A percentile compares a stretch with the other conserved stretches of the same genome.
phyloP scores from a whole-genome alignment of 2,888 invertebrate genomes.

The Miltochrista miniata region DNA sequence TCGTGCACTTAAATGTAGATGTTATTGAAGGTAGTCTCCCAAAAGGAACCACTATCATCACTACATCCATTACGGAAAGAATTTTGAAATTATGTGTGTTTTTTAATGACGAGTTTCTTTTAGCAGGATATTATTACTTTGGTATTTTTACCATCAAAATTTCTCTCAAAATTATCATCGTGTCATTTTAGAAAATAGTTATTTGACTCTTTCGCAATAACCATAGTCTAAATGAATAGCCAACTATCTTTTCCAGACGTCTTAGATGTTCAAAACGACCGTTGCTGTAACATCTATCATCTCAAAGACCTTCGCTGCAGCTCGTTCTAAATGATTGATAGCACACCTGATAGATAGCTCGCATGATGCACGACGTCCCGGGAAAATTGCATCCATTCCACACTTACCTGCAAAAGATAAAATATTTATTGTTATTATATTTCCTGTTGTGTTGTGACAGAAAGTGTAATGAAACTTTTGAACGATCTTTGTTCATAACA shows the following conservation, averaged over 20 bases:
- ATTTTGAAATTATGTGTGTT: too few species aligned
- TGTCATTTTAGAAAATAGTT: too few species aligned
- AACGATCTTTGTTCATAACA: background rate
- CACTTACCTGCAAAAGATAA: conserved; percentile 47
- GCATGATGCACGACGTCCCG: conserved; percentile 38
- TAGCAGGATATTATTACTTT: too few species aligned
- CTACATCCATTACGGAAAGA: too few species aligned
- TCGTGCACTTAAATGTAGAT: too few species aligned
- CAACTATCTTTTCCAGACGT: background rate
- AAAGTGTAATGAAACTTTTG: conserved; percentile 4
- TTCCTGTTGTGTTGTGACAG: conserved; percentile 2
- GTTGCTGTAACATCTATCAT: conserved; percentile 13
- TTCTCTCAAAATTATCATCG: too few species aligned
- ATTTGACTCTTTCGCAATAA: too few species aligned
- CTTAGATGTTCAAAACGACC: background rate
- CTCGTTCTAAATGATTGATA: conserved; percentile 48
- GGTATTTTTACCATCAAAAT: background rate
- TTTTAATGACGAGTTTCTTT: too few species aligned
- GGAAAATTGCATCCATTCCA: conserved; percentile 45
- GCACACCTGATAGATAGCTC: conserved; percentile 41
- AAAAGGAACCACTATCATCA: too few species aligned
- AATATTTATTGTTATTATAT: conserved; percentile 26
- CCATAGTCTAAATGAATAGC: too few species aligned
- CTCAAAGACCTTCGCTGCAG: conserved; percentile 25
- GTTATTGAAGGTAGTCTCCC: too few species aligned